Base-by-base conservation (phyloP, 2,797 vertebrate genomes). In the Macrochelys suwanniensis region DNA sequence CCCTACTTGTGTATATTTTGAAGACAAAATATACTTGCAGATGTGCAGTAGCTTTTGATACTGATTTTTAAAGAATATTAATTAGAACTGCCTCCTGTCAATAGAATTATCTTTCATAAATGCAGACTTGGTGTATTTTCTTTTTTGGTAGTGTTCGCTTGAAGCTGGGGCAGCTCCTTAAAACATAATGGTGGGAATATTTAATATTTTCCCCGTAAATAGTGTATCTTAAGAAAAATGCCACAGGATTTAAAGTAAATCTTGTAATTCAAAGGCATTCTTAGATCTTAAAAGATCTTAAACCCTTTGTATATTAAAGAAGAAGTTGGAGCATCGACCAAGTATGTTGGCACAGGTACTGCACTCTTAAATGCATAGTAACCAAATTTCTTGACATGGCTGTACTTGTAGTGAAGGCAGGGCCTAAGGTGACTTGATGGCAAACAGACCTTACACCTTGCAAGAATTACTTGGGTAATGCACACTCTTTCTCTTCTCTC, bases 361-460 rank as follows among this genome's bases (percentile, higher is more conserved):
- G 19, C 33, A 68, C 61, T 68, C 61, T 13, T 65, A 68, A 68
- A 68, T 68, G 33, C 5, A 21, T 71, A 71, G 19, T 71, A 37
- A 23, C n/a, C n/a, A 71, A 6, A 37, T 71, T 71, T 71, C n/a
- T 37, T 68, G 65, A 68, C 9, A 68, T 37, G 65, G 19, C n/a
- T 71, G 9, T 42, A 11, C 19, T 54, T 33, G 42, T 76, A 80
- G 23, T 71, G 8, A 45, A 82, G 91, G 23, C 82, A 80, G 82
- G 94, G 45, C 68, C 84, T 85, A 89, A 82, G 81, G 82, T 87
- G 79, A 65, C 51, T 93, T 83, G 59, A 85, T 47, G 57, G 77
- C 71, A 45, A 45, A 47, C 51, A 76, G 90, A 12, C 45, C 10
- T 11, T 1, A 3, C 0, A 7, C 26, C 86, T 89, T 16, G 21